Evolutionary conservation across 2,113 vertebrate species (phyloP), one percentile per base, ranked within the genome.

Genomic region (Ifrita kowaldi): DNA sequence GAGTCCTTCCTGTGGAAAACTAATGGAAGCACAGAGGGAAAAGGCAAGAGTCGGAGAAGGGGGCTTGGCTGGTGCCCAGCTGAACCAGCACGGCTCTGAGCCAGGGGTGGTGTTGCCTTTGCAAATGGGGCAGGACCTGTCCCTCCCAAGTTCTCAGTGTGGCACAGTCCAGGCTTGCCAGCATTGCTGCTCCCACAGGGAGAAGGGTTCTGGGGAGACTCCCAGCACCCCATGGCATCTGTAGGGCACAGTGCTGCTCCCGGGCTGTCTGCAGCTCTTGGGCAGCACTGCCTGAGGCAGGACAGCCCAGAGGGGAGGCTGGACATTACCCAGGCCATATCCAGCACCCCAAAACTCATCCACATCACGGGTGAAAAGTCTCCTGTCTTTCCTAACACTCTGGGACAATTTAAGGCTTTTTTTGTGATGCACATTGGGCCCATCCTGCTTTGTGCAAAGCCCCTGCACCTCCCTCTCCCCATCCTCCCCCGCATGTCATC

Each of bases 61-160:
- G 23, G 50, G n/a, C 26, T 88, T 10, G 44, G 27, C n/a, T 14
- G 8, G 47, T 0, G 6, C 35, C 39, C 64, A 11, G 86, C 35
- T 57, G 60, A 53, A 9, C 56, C 83, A 47, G 59, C 42, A 3
- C 0, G 0, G 68, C 70, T n/a, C 69, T 64, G 88, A 52, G 37
- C 49, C 0, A 0, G 70, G 37, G 32, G 23, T 33, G 55, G 15
- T 20, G 32, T 7, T 35, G 23, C 28, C 75, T 70, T 74, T 30
- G 39, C 28, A 41, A 62, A 74, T 6, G 33, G 47, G 65, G 39
- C 69, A 55, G 39, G 65, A 91, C 35, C 49, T 0, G 3, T 26
- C 0, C 0, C 20, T 82, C 9, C 70, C 83, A 42, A 2, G 20
- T n/a, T 65, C 59, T n/a, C 1, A 1, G 10, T 4, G 4, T 9